Percentiles rank a stretch among this genome's conserved stretches.
These are phyloP conservation scores for Zosterops lateralis DNA, from an alignment of 2,113 vertebrate species.

Conservation along the genomic window DNA sequence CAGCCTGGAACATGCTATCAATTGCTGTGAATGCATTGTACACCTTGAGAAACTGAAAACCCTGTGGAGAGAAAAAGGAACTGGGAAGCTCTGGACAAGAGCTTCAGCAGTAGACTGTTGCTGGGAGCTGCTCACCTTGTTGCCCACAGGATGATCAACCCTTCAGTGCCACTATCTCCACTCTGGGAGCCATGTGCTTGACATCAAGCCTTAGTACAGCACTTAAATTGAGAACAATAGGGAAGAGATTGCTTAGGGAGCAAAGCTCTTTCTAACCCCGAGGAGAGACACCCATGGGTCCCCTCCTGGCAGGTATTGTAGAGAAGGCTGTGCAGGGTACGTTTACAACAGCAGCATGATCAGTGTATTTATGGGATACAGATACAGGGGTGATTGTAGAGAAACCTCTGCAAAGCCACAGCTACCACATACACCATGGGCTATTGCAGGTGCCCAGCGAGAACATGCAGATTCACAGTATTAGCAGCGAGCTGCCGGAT, in stretches of 20 bases:
- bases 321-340: not conserved
- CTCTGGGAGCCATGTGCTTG: not conserved
- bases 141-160: not conserved
- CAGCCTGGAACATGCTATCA: not conserved
- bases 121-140: not conserved
- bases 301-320: not conserved
- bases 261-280: not conserved
- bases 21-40: not conserved
- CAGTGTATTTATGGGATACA: slow-evolving; percentile 19
- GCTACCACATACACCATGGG: not conserved
- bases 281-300: not conserved
- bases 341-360: not conserved
- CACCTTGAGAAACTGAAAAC: not conserved
- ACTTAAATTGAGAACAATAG: not conserved
- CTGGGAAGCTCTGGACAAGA: not conserved
- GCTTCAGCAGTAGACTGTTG: not conserved
- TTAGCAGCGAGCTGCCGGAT: not conserved
- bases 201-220: not conserved
- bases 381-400: not conserved
- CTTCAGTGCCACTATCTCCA: not conserved
- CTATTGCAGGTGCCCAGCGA: not conserved
- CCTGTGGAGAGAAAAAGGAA: not conserved
- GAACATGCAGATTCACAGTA: slow-evolving; percentile 6
- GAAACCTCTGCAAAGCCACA: not conserved
- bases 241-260: not conserved